phyloP scores from a whole-genome alignment of 2,113 vertebrate genomes.

The Melozone crissalis region DNA sequence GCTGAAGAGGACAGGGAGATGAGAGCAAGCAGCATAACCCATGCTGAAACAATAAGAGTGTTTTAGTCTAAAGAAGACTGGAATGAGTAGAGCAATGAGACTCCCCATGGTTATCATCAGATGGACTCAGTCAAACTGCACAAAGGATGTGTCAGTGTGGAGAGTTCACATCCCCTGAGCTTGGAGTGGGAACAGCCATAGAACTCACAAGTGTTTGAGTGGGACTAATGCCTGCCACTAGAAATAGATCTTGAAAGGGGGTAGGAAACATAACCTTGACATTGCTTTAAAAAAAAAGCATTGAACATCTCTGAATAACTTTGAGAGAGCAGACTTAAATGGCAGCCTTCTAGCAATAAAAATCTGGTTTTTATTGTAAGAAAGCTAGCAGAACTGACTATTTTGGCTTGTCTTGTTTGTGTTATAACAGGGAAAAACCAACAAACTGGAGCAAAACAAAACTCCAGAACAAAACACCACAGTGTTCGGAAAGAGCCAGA shows the following conservation, averaged over 20 bases:
- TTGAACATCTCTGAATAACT: neutral
- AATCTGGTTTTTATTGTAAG: neutral
- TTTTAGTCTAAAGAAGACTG: neutral
- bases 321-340: neutral
- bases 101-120: neutral
- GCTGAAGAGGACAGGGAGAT: neutral
- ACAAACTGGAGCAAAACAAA: slow-evolving; percentile 53
- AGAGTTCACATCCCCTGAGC: neutral
- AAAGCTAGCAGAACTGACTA: neutral
- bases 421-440: slow-evolving; percentile 68
- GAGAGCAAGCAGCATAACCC: neutral
- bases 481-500: slow-evolving; percentile 80
- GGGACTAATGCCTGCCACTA: neutral
- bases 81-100: neutral
- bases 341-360: neutral
- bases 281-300: neutral
- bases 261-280: neutral
- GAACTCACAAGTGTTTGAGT: neutral
- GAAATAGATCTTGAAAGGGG: neutral
- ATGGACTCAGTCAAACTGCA: neutral
- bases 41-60: neutral
- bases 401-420: slow-evolving; percentile 44
- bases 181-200: neutral
- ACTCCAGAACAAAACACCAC: slow-evolving; percentile 63
- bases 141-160: neutral